Evolutionary conservation across 2,888 invertebrate species (phyloP), one percentile per base, ranked within the genome.

Genomic region (Andrena haemorrhoa): DNA sequence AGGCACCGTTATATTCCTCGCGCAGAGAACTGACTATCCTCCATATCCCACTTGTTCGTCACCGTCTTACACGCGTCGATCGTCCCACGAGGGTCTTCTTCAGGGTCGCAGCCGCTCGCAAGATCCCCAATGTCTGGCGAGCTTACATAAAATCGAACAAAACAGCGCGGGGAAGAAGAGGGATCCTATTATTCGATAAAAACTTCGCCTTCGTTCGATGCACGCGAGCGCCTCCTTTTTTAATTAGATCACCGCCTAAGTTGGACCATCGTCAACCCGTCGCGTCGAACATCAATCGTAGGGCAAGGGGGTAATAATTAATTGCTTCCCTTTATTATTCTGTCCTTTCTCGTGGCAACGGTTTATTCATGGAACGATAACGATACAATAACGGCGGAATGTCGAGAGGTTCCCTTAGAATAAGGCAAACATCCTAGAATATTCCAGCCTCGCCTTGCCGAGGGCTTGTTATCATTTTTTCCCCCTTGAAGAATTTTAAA

Each of bases 71-170:
- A 35, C 58, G 60, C 29, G 79, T 79, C 74, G 70, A 74, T 82
- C 81, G 65, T 70, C 79, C 79, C 79, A 66, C 79, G 81, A 82
- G 81, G 74, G 81, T 82, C 79, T 82, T 82, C 79, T 47, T 68
- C 79, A n/a, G 68, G 80, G 72, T 79, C 68, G 81, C 47, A 53
- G 73, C 66, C 79, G 60, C 70, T 74, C 74, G 80, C 69, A 65
- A 79, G 74, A 79, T 82, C 70, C 65, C 70, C 79, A 65, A 82
- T 70, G 74, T 74, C 74, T 51, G 53, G 26, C 69, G 33, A 60
- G 70, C 71, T 79, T 74, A 70, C 29, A 53, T 65, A 63, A 65
- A 81, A 79, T 79, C 72, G 79, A 80, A 63, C 66, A 35, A 79
- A 66, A 60, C 41, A 61, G 26, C n/a, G 31, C 29, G 35, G 26